Conservation (phyloP, 2,888 invertebrate genomes). For the Sesamia inferens region DNA sequence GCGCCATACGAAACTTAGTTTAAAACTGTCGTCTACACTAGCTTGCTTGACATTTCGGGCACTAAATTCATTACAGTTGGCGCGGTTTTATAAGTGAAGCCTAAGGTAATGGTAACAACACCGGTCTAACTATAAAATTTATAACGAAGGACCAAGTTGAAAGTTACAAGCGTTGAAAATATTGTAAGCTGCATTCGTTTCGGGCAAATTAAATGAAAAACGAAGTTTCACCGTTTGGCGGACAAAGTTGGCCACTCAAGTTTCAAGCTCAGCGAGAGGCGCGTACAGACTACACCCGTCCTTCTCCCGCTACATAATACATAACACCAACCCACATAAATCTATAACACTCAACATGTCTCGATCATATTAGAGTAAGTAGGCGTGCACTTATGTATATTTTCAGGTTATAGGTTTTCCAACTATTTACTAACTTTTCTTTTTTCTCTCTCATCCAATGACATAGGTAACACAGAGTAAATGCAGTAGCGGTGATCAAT, state of each 20-base stretch:
- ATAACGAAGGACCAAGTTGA: constrained; percentile 83
- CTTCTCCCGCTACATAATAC: constrained; percentile 59
- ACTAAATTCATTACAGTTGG: constrained; percentile 73
- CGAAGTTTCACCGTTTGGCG: constrained; percentile 84
- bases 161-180: constrained; percentile 88
- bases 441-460: background rate
- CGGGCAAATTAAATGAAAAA: constrained; percentile 89
- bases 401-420: background rate
- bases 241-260: constrained; percentile 87
- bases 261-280: constrained; percentile 77
- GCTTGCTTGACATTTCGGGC: constrained; percentile 69
- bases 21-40: constrained; percentile 64
- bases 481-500: background rate
- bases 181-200: constrained; percentile 89
- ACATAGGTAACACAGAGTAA: background rate
- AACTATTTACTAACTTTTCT: background rate
- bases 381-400: background rate
- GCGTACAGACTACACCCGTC: constrained; percentile 67
- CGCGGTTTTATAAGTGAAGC: constrained; percentile 67
- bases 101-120: constrained; percentile 66
- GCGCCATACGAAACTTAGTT: constrained; percentile 65
- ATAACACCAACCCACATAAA: constrained; percentile 51
- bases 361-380: constrained; percentile 20
- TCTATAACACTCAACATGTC: constrained; percentile 17
- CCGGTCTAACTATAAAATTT: constrained; percentile 82